These are phyloP conservation scores for Bradynema listronoti DNA, from an alignment of 1,140 invertebrate genomes.

Conservation along the genomic window DNA sequence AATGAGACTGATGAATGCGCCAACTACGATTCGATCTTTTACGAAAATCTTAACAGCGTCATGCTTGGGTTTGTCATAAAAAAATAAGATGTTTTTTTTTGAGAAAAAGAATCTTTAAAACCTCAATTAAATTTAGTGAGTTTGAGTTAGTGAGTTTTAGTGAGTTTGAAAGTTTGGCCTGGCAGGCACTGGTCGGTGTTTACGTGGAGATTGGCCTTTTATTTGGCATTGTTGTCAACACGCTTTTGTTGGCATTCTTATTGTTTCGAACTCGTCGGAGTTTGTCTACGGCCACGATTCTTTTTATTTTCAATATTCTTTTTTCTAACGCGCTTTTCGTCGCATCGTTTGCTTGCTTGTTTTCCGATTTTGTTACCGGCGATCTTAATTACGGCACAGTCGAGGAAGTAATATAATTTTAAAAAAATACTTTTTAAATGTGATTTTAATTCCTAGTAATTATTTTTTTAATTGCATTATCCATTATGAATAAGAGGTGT, in stretches of 20 bases:
- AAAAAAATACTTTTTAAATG: slow-evolving; percentile 5
- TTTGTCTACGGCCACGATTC: slow-evolving; percentile 54
- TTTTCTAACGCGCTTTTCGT: slow-evolving; percentile 56
- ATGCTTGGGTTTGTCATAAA: slow-evolving; percentile 10
- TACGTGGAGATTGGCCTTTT: slow-evolving; percentile 38
- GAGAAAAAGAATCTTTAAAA: neutral
- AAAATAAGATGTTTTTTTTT: neutral
- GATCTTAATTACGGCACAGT: slow-evolving; percentile 31
- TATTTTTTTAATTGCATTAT: no score
- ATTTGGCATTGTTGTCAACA: slow-evolving; percentile 42
- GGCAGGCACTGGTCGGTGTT: slow-evolving; percentile 35
- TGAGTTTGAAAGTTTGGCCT: slow-evolving; percentile 27
- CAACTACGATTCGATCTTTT: slow-evolving; percentile 22
- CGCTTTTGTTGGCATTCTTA: slow-evolving; percentile 38
- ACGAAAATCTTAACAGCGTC: slow-evolving; percentile 22
- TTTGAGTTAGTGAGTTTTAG: slow-evolving; percentile 12
- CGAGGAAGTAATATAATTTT: slow-evolving; percentile 27
- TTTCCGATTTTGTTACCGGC: slow-evolving; percentile 43
- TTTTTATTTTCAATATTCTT: slow-evolving; percentile 56
- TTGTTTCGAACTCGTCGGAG: slow-evolving; percentile 45
- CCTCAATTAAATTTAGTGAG: neutral
- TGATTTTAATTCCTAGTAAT: neutral
- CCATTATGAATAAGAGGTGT: no score
- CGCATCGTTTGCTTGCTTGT: slow-evolving; percentile 52
- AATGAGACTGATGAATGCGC: slow-evolving; percentile 16